phyloP scores from a whole-genome alignment of 2,113 vertebrate genomes.

The Vulpes lagopus region DNA sequence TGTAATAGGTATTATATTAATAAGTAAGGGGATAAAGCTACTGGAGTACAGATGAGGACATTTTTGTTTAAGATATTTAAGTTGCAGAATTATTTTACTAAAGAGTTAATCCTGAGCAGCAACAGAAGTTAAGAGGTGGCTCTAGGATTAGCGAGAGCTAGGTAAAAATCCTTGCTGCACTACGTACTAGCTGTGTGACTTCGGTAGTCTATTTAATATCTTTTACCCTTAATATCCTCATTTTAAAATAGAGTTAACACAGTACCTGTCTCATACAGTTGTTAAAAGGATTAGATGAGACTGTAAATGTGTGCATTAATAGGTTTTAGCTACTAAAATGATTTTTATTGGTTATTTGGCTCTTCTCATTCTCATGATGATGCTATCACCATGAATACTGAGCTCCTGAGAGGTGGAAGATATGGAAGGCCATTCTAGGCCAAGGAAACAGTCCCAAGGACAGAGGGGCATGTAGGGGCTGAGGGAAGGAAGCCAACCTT shows the following conservation, averaged over 20 bases:
- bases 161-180: neutral
- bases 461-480: neutral
- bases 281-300: neutral
- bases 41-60: neutral
- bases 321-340: neutral
- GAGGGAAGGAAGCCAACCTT: neutral
- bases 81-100: neutral
- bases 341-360: neutral
- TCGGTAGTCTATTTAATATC: neutral
- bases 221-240: neutral
- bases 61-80: constrained; percentile 3
- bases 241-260: neutral
- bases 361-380: neutral
- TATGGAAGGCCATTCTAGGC: neutral
- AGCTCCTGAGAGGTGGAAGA: neutral
- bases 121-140: neutral
- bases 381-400: neutral
- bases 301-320: neutral
- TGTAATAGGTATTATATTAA: neutral
- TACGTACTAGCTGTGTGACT: neutral
- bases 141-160: neutral
- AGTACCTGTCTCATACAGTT: neutral
- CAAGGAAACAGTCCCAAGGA: neutral
- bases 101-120: neutral
- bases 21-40: neutral